phyloP scores from a whole-genome alignment of 2,888 invertebrate genomes.

The Choreutis nemorana region DNA sequence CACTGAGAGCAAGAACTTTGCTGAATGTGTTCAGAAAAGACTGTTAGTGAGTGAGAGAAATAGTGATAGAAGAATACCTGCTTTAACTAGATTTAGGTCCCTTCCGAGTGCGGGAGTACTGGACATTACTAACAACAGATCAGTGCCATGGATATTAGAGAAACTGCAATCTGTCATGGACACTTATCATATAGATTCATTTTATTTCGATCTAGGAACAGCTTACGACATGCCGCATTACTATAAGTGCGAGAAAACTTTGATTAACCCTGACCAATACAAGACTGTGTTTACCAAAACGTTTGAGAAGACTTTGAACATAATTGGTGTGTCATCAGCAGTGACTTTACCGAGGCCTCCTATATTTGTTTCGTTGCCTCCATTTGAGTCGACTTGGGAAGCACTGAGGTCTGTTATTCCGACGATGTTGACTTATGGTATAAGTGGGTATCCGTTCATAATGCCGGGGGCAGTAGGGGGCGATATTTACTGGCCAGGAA shows the following conservation, averaged over 20 bases:
- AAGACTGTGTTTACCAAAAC: constrained; percentile 75
- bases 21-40: constrained; percentile 77
- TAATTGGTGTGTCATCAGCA: constrained; percentile 86
- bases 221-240: constrained; percentile 88
- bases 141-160: constrained; percentile 80
- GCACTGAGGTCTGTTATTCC: constrained; percentile 85
- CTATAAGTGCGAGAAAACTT: constrained; percentile 76
- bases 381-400: constrained; percentile 88
- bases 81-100: constrained; percentile 83
- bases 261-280: constrained; percentile 85
- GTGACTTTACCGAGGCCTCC: constrained; percentile 83
- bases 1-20: constrained; percentile 84
- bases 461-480: constrained; percentile 96
- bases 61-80: constrained; percentile 81
- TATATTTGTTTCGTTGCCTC: constrained; percentile 85
- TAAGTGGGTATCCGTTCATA: constrained; percentile 92
- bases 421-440: constrained; percentile 85
- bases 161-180: constrained; percentile 76
- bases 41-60: constrained; percentile 82
- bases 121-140: constrained; percentile 85
- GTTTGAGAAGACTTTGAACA: constrained; percentile 68
- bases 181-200: constrained; percentile 83
- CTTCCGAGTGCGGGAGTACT: constrained; percentile 83
- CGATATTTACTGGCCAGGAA: constrained; percentile 74
- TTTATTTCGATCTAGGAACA: constrained; percentile 83